A percentile compares a stretch with the other conserved stretches of the same genome.
Conservation (phyloP, 2,888 invertebrate genomes). For the Physocephala rufipes region DNA sequence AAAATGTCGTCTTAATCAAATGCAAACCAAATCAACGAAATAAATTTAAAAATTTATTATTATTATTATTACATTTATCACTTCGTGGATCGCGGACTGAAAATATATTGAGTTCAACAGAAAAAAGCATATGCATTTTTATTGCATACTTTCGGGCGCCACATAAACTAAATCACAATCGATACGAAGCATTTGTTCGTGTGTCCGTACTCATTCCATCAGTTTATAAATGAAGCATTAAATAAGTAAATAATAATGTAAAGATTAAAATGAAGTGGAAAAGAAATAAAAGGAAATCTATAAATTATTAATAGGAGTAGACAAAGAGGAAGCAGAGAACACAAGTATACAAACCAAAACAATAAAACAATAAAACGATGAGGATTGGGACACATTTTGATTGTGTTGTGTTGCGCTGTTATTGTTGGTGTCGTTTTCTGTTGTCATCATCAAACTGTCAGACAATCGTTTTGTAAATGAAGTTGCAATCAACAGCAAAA, state of each 20-base stretch:
- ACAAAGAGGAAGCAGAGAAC: background rate
- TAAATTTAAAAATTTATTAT: too few species aligned
- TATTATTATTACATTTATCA: too few species aligned
- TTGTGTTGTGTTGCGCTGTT: too few species aligned
- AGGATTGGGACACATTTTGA: too few species aligned
- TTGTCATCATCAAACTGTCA: background rate
- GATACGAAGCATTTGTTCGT: background rate
- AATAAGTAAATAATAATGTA: slow-evolving; percentile 15
- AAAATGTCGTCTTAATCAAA: too few species aligned
- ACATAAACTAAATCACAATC: slow-evolving; percentile 10
- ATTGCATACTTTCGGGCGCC: slow-evolving; percentile 26
- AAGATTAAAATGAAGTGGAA: background rate
- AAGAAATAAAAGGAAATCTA: background rate
- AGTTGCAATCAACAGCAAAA: slow-evolving; percentile 2
- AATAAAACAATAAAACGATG: too few species aligned
- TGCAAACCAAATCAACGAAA: too few species aligned
- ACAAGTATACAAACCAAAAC: too few species aligned
- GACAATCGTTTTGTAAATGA: background rate
- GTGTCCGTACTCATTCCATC: background rate
- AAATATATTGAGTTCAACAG: background rate
- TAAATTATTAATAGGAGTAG: too few species aligned
- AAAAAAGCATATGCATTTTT: slow-evolving; percentile 17
- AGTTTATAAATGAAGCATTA: background rate
- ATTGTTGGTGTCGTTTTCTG: background rate
- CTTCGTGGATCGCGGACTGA: too few species aligned